A percentile compares a stretch with the other conserved stretches of the same genome.
Conservation (phyloP, 2,113 vertebrate genomes). For the Oncorhynchus keta region DNA sequence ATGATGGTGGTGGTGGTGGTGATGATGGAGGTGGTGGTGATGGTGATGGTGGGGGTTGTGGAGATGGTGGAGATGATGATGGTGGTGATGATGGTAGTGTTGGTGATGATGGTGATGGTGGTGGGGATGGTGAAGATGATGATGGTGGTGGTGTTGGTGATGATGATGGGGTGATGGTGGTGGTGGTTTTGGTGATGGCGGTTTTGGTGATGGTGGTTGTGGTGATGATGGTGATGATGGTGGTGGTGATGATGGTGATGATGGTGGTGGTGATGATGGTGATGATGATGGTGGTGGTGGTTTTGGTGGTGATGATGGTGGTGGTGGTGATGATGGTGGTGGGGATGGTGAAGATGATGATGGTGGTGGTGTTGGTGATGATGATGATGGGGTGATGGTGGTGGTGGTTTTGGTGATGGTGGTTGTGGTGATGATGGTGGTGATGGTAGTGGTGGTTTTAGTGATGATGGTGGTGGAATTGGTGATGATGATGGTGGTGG, state of each 20-base stretch:
- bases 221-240: rapidly evolving
- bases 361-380: rapidly evolving
- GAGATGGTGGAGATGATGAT: rapidly evolving
- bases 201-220: rapidly evolving
- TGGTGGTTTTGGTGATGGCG: rapidly evolving
- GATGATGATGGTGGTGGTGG: rapidly evolving
- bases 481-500: too few species aligned
- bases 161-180: too few species aligned
- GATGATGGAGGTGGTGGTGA: rapidly evolving
- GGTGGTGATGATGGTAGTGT: rapidly evolving
- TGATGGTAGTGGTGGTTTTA: too few species aligned
- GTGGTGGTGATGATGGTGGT: too few species aligned
- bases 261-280: too few species aligned
- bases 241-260: rapidly evolving
- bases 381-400: too few species aligned
- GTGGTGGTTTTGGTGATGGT: too few species aligned
- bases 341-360: too few species aligned
- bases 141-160: rapidly evolving
- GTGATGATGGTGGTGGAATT: too few species aligned
- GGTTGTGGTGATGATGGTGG: too few species aligned
- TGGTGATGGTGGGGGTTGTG: rapidly evolving
- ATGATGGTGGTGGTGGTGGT: rapidly evolving
- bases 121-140: too few species aligned
- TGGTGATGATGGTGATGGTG: too few species aligned
- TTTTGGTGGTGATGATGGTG: rapidly evolving